A percentile compares a stretch with the other conserved stretches of the same genome.
phyloP scores from a whole-genome alignment of 2,888 invertebrate species.

The Sarcophaga subvicina region DNA sequence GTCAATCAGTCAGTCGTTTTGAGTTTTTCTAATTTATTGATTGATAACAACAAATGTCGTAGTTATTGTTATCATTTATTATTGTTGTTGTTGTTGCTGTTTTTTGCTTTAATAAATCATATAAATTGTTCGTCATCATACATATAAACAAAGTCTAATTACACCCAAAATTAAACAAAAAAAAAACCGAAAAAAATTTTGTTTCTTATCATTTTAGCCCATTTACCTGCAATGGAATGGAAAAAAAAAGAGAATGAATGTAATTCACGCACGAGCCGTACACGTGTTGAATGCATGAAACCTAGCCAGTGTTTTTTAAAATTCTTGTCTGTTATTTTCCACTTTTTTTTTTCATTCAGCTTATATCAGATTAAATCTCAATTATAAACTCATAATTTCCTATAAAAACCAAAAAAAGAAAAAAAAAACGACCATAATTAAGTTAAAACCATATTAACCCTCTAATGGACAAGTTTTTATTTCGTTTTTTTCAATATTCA shows the following conservation, averaged over 20 bases:
- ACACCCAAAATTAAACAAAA: neutral
- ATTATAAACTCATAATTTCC: slow-evolving; percentile 18
- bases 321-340: neutral
- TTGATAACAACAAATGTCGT: neutral
- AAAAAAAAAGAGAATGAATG: neutral
- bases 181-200: neutral
- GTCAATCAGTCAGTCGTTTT: neutral
- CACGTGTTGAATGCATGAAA: slow-evolving; percentile 37
- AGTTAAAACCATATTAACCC: neutral
- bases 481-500: no score
- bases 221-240: slow-evolving; percentile 7
- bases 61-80: slow-evolving; percentile 13
- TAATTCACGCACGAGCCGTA: neutral
- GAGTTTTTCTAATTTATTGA: neutral
- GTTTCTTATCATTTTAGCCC: slow-evolving; percentile 37
- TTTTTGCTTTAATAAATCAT: neutral
- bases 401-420: slow-evolving; percentile 11
- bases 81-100: neutral
- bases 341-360: neutral
- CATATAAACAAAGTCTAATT: slow-evolving; percentile 21
- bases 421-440: slow-evolving; percentile 5
- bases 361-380: slow-evolving; percentile 42
- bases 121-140: neutral
- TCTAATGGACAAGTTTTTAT: no score
- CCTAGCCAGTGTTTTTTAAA: neutral